Evolutionary conservation across 2,888 invertebrate genomes (phyloP), one percentile per base, ranked within the genome.

Genomic region (Rhogogaster chlorosoma): DNA sequence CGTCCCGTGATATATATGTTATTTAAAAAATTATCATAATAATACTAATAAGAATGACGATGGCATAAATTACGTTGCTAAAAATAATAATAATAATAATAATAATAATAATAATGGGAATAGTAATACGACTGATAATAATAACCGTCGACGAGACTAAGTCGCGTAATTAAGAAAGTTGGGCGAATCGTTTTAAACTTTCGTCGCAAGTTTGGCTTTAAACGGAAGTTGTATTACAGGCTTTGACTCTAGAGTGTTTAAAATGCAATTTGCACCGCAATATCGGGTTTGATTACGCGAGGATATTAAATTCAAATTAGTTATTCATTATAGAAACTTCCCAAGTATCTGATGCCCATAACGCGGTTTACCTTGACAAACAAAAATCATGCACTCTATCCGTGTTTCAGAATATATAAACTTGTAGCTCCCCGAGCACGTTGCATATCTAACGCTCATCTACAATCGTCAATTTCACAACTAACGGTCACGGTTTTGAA

Each of bases 111-210:
- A 73, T 42, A 73, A 22, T 22, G 5, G n/a, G 53, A 77, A 53
- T 77, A 77, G 53, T 77, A 53, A n/a, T 53, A 18, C n/a, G 77
- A 49, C n/a, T 61, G 36, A 57, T 80, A 80, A 80, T 80, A 80
- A 80, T 61, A 80, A 80, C 38, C 80, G 57, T 61, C 57, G 36
- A 80, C 38, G 61, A 32, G 57, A 80, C 80, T 80, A 61, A 80
- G 80, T 80, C 61, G 61, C 38, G 80, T 80, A 80, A 80, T 80
- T 61, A 80, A 80, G 80, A 80, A 80, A 80, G 80, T 80, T 80
- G n/a, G 80, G 10, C 80, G 80, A 80, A 80, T 80, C 80, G 80
- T 80, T 80, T 80, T 80, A 80, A 80, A 80, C 61, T 80, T 80
- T 80, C 80, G 38, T 80, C 80, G 61, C 80, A 80, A 80, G 57